Percentiles rank a stretch among this genome's conserved stretches.
Evolutionary conservation across 2,797 vertebrate species (phyloP).

Genomic region (Gobio occitaniae): DNA sequence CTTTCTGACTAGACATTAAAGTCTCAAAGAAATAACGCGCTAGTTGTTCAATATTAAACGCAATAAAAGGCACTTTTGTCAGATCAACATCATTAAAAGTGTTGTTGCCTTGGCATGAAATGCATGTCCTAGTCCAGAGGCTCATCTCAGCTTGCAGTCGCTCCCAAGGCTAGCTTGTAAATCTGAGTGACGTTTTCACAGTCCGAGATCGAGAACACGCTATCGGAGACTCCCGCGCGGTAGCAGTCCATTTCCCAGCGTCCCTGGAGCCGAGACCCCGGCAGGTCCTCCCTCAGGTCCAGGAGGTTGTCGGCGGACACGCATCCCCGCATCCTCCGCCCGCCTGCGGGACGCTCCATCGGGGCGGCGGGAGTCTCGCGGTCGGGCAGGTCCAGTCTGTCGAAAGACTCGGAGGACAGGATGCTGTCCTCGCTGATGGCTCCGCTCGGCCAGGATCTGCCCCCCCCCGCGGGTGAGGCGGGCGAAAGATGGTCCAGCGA

Average conservation of each 20-base stretch:
- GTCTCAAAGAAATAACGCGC: background rate
- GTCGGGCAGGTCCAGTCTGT: slow-evolving; percentile 90
- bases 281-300: slow-evolving; percentile 71
- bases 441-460: slow-evolving; percentile 72
- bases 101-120: background rate
- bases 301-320: slow-evolving; percentile 90
- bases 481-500: slow-evolving; percentile 80
- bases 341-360: slow-evolving; percentile 64
- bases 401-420: slow-evolving; percentile 95
- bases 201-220: slow-evolving; percentile 85
- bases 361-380: slow-evolving; percentile 63
- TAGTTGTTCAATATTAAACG: background rate
- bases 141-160: slow-evolving; percentile 24
- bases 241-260: slow-evolving; percentile 84
- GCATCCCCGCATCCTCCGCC: slow-evolving; percentile 80
- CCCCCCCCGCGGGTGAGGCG: slow-evolving; percentile 60
- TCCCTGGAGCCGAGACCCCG: slow-evolving; percentile 51
- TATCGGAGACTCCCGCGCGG: slow-evolving; percentile 76
- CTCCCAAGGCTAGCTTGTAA: slow-evolving; percentile 74
- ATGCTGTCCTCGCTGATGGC: slow-evolving; percentile 96
- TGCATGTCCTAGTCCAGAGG: background rate
- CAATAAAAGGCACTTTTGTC: slow-evolving; percentile 1
- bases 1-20: slow-evolving; percentile 3
- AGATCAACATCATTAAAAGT: slow-evolving; percentile 4
- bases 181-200: slow-evolving; percentile 79